Conservation (phyloP, 1,140 invertebrate genomes). For the Heterodera carotae region DNA sequence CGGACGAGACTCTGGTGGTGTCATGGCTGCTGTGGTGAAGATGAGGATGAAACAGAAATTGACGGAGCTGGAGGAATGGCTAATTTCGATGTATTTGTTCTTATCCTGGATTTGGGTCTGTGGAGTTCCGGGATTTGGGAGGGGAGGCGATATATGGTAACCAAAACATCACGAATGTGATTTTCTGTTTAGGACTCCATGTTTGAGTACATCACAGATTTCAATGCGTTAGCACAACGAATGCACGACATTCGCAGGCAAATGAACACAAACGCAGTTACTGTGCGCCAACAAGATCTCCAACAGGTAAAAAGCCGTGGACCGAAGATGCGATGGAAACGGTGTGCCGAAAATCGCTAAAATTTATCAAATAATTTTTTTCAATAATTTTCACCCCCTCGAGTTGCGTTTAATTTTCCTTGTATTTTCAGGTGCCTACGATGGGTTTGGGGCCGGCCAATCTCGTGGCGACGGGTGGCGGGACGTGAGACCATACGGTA, state of each 20-base stretch:
- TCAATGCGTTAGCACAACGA: slow-evolving; percentile 39
- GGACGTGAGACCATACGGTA: slow-evolving; percentile 84
- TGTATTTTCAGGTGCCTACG: slow-evolving; percentile 74
- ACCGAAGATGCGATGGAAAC: too few species aligned
- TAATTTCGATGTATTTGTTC: neutral
- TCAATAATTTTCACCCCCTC: too few species aligned
- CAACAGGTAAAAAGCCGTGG: too few species aligned
- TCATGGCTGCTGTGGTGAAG: too few species aligned
- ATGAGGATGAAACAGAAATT: slow-evolving; percentile 22
- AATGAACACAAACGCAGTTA: slow-evolving; percentile 19
- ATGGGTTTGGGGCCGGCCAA: slow-evolving; percentile 74
- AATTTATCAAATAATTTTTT: too few species aligned
- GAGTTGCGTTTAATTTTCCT: slow-evolving; percentile 87
- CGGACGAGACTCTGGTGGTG: too few species aligned
- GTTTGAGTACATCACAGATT: slow-evolving; percentile 40
- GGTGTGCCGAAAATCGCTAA: too few species aligned
- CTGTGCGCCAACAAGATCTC: slow-evolving; percentile 19
- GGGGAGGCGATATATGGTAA: too few species aligned
- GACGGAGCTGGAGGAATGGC: neutral
- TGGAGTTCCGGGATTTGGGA: too few species aligned
- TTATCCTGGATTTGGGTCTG: neutral
- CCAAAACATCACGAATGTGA: neutral
- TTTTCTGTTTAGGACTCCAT: slow-evolving; percentile 42
- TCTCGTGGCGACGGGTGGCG: slow-evolving; percentile 88
- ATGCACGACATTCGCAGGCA: slow-evolving; percentile 21